These are phyloP conservation scores for Idaea aversata DNA, from an alignment of 2,888 invertebrate species.

Conservation along the genomic window DNA sequence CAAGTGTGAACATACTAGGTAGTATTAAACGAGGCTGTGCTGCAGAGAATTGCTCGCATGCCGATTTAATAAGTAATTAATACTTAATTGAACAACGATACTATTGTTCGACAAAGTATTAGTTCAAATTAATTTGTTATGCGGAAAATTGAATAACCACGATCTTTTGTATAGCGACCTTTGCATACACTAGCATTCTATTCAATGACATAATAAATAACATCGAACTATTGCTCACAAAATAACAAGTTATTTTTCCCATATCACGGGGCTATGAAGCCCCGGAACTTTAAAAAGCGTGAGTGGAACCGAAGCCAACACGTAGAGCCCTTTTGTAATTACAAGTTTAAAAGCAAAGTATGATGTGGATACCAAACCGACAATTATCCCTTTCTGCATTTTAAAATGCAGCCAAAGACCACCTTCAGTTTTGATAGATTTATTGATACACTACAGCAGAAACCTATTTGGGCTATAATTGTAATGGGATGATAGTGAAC, in stretches of 20 bases:
- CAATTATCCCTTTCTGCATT: too few relatives aligned
- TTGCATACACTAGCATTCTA: constrained; percentile 13
- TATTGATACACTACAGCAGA: too few relatives aligned
- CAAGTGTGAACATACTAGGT: constrained; percentile 39
- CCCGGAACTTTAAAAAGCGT: too few relatives aligned
- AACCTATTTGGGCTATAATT: too few relatives aligned
- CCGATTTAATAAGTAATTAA: constrained; percentile 43
- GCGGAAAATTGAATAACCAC: constrained; percentile 26
- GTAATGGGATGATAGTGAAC: too few relatives aligned
- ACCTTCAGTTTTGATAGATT: too few relatives aligned
- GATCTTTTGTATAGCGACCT: constrained; percentile 23
- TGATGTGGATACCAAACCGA: too few relatives aligned
- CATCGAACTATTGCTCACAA: background rate
- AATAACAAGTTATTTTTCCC: background rate
- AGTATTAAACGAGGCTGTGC: constrained; percentile 43
- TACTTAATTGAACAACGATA: constrained; percentile 25
- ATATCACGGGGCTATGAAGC: too few relatives aligned
- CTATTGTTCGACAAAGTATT: constrained; percentile 16
- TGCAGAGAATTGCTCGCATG: constrained; percentile 28
- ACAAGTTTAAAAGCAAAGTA: too few relatives aligned
- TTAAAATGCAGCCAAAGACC: too few relatives aligned
- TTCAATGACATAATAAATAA: background rate
- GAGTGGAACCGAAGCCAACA: too few relatives aligned
- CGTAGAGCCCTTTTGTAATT: too few relatives aligned
- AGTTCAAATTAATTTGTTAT: constrained; percentile 24